A percentile compares a stretch with the other conserved stretches of the same genome.
Conservation (phyloP, 2,888 invertebrate genomes). For the Habrosyne pyritoides region DNA sequence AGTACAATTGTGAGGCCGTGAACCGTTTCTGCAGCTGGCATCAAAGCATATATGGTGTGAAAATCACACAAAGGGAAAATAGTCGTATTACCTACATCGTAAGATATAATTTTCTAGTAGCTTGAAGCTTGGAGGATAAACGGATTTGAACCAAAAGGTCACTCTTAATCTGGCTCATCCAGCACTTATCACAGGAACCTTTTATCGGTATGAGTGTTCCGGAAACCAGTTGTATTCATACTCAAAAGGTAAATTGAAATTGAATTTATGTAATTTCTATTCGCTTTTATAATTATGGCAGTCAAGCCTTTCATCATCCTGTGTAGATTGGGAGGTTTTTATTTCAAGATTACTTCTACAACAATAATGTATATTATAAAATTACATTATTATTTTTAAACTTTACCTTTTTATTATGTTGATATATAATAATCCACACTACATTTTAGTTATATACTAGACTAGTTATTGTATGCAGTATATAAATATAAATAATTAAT, state of each 20-base stretch:
- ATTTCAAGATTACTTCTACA: too few relatives aligned
- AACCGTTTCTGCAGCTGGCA: neutral
- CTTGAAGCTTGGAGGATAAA: neutral
- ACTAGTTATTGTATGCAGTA: too few relatives aligned
- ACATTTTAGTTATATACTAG: too few relatives aligned
- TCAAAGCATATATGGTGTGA: neutral
- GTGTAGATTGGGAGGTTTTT: too few relatives aligned
- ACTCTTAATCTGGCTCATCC: constrained; percentile 1
- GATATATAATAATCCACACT: too few relatives aligned
- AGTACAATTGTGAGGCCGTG: neutral
- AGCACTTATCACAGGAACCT: constrained; percentile 1
- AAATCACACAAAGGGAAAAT: neutral
- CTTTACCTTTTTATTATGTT: too few relatives aligned
- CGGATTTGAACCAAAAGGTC: constrained; percentile 1
- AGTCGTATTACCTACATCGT: neutral
- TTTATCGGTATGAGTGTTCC: neutral
- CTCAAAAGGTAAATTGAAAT: neutral
- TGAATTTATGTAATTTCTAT: neutral
- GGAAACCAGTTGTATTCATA: neutral
- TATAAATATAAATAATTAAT: too few relatives aligned
- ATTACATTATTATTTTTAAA: too few relatives aligned
- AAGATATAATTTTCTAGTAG: neutral
- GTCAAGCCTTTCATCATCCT: too few relatives aligned
- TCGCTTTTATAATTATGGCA: too few relatives aligned
- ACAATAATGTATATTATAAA: too few relatives aligned